Evolutionary conservation across 1,140 invertebrate species (phyloP).

Genomic region (Drosophila novamexicana): DNA sequence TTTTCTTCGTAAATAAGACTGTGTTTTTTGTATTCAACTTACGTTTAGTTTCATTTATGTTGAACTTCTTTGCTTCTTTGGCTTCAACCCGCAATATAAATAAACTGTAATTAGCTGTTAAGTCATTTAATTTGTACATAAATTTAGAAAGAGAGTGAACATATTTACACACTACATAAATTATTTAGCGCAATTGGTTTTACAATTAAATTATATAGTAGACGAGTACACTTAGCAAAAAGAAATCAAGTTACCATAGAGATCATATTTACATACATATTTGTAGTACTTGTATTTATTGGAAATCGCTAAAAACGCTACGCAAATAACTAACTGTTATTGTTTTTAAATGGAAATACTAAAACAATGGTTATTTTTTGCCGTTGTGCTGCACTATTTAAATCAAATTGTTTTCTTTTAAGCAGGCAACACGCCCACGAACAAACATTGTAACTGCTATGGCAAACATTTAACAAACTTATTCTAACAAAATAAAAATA

Average conservation of each 20-base stretch:
- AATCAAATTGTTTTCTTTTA: conserved; percentile 42
- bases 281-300: conserved; percentile 60
- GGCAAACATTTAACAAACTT: conserved; percentile 42
- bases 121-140: conserved; percentile 71
- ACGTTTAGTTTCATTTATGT: conserved; percentile 49
- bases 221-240: conserved; percentile 58
- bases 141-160: conserved; percentile 41
- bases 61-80: conserved; percentile 16
- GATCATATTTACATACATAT: conserved; percentile 41
- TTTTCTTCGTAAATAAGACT: conserved; percentile 76
- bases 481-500: conserved; percentile 38
- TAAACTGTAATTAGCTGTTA: conserved; percentile 48
- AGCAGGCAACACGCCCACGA: conserved; percentile 29
- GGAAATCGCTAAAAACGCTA: conserved; percentile 37
- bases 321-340: conserved; percentile 42
- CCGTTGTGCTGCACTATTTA: conserved; percentile 46
- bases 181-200: conserved; percentile 77
- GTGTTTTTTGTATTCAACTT: conserved; percentile 70
- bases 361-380: conserved; percentile 31
- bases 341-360: conserved; percentile 24
- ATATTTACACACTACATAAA: conserved; percentile 56
- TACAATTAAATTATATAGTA: conserved; percentile 58
- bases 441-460: conserved; percentile 57
- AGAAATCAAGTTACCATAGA: conserved; percentile 45
- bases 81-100: conserved; percentile 28